Percentiles rank a stretch among this genome's conserved stretches.
phyloP scores from a whole-genome alignment of 2,797 vertebrate species.

The Gallinago stenura region DNA sequence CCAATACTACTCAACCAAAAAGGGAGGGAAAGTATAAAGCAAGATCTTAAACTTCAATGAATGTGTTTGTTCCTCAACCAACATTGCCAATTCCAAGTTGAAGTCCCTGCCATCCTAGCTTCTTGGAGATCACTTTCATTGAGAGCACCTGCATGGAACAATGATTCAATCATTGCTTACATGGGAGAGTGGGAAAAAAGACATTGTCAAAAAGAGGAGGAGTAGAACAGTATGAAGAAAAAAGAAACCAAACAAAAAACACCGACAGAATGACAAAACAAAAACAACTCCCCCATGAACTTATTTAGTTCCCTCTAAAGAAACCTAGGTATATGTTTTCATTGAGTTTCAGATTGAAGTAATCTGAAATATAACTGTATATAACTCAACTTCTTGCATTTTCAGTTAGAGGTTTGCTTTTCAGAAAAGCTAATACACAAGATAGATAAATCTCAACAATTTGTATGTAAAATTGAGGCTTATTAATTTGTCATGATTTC shows the following conservation, averaged over 20 bases:
- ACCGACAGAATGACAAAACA: too few relatives aligned
- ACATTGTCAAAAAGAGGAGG: neutral
- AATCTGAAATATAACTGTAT: neutral
- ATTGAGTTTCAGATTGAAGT: neutral
- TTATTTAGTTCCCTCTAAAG: neutral
- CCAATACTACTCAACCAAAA: neutral
- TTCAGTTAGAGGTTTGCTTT: neutral
- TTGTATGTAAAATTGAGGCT: neutral
- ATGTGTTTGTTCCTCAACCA: neutral
- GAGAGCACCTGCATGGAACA: fast-evolving
- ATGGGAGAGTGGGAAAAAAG: fast-evolving
- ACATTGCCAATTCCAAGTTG: neutral
- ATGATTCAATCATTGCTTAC: neutral
- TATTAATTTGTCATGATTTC: fast-evolving
- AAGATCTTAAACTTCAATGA: neutral
- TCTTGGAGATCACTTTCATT: neutral
- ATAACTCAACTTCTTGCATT: neutral
- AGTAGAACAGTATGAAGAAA: neutral
- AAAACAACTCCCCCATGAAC: neutral
- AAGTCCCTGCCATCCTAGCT: neutral
- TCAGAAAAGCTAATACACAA: neutral
- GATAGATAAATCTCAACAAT: neutral
- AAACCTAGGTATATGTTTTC: fast-evolving
- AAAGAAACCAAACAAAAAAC: neutral
- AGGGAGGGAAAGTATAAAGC: neutral